Evolutionary conservation across 1,140 invertebrate genomes (phyloP), one percentile per base, ranked within the genome.

Genomic region (Philaenus spumarius): DNA sequence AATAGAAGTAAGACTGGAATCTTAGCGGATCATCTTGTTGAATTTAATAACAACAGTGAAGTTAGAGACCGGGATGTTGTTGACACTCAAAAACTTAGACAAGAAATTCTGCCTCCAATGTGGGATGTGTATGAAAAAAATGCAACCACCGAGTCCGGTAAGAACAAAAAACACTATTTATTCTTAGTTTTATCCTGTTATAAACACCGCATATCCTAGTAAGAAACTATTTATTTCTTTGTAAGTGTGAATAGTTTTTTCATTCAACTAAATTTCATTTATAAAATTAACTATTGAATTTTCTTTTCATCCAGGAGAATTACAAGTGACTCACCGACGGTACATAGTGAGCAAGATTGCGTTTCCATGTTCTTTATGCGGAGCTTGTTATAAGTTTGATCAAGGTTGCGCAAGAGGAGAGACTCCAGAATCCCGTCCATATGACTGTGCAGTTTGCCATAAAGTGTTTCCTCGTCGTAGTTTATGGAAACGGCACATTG

Each of bases 121-220:
- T 68, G 67, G 67, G 67, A 68, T 43, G 67, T 68, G 1, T 68
- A 61, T 52, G 67, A 68, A 42, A 67, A 67, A 37, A 61, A 58
- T 7, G 47, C 59, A 14, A 43, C 37, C 6, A 59, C 61, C 22
- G 59, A 65, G 24, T 7, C 15, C 19, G 45, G 59, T 60, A 47
- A 40, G 12, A 34, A 24, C n/a, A 39, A 20, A 24, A 26, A 35
- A 20, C 20, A 37, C 34, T 2, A 35, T 6, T 11, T 17, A 1
- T 37, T 34, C n/a, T n/a, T n/a, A n/a, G n/a, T n/a, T n/a, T n/a
- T n/a, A n/a, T n/a, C n/a, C n/a, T n/a, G n/a, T n/a, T n/a, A n/a
- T n/a, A n/a, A n/a, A n/a, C n/a, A n/a, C n/a, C n/a, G n/a, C n/a
- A n/a, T n/a, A n/a, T n/a, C n/a, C n/a, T n/a, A n/a, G n/a, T n/a